Evolutionary conservation across 2,113 vertebrate genomes (phyloP).

Genomic region (Crocuta crocuta): DNA sequence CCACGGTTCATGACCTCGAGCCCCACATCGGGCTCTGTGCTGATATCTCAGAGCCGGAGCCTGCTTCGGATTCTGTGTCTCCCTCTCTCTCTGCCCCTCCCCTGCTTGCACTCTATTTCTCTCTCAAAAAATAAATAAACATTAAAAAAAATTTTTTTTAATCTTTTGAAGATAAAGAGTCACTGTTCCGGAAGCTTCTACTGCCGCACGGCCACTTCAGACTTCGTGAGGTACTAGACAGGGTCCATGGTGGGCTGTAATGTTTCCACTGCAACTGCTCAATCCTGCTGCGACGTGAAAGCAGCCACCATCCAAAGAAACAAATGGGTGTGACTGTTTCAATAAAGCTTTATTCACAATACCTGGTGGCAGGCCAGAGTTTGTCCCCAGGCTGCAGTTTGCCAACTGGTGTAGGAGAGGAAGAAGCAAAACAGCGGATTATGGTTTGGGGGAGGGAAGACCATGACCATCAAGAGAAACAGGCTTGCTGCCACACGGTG

Average conservation of each 20-base stretch:
- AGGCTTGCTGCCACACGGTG: too few species aligned
- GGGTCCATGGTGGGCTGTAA: too few species aligned
- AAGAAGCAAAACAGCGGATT: neutral
- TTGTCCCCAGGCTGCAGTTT: accelerated
- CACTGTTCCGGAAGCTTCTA: neutral
- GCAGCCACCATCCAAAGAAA: neutral
- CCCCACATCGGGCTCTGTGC: too few species aligned
- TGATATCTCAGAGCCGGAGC: too few species aligned
- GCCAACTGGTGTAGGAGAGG: too few species aligned
- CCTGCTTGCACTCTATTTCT: too few species aligned
- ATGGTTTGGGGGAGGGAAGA: neutral
- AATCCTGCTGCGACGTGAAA: accelerated
- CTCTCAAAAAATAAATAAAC: too few species aligned
- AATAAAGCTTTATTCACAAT: neutral
- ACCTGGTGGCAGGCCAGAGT: too few species aligned
- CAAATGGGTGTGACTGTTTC: neutral
- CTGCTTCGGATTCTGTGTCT: too few species aligned
- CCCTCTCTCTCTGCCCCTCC: too few species aligned
- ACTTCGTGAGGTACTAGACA: neutral
- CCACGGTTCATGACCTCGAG: too few species aligned
- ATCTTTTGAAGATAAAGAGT: neutral
- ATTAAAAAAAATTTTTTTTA: neutral
- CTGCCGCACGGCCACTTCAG: too few species aligned
- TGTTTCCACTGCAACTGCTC: neutral
- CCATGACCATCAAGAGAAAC: neutral